These are phyloP conservation scores for Polylopha cassiicola DNA, from an alignment of 2,888 invertebrate species.

Conservation along the genomic window DNA sequence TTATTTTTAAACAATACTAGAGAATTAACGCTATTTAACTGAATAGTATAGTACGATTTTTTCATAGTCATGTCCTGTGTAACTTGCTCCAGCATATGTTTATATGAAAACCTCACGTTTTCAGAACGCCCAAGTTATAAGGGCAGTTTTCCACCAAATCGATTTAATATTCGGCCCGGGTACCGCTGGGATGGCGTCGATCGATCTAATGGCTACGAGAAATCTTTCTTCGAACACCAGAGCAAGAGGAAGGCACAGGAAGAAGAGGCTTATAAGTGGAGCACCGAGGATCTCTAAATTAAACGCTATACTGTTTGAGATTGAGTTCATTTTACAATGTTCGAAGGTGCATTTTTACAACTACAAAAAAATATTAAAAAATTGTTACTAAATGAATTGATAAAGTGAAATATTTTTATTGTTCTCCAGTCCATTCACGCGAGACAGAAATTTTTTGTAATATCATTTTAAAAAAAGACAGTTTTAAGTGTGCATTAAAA, in stretches of 20 bases:
- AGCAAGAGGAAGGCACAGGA: slow-evolving; percentile 85
- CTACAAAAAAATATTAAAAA: too few species aligned
- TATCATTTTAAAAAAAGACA: too few species aligned
- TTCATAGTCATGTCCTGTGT: too few species aligned
- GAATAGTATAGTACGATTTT: too few species aligned
- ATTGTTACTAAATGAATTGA: too few species aligned
- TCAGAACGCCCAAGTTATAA: slow-evolving; percentile 84
- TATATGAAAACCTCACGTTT: slow-evolving; percentile 13
- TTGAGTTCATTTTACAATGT: not conserved
- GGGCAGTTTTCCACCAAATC: slow-evolving; percentile 93
- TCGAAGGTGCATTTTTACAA: not conserved
- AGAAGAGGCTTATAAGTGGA: slow-evolving; percentile 96
- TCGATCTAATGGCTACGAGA: slow-evolving; percentile 97
- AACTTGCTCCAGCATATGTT: not conserved
- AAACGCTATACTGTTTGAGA: not conserved
- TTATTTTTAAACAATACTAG: too few species aligned
- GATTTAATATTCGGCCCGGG: slow-evolving; percentile 94
- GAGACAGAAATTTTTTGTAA: too few species aligned
- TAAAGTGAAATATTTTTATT: too few species aligned
- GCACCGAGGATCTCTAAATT: slow-evolving; percentile 92
- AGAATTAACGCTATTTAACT: too few species aligned
- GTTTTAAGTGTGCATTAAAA: too few species aligned
- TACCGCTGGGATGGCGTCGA: slow-evolving; percentile 99
- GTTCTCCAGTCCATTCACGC: too few species aligned
- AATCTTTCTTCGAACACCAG: slow-evolving; percentile 87